A percentile compares a stretch with the other conserved stretches of the same genome.
Evolutionary conservation across 2,888 invertebrate genomes (phyloP).

Genomic region (Thelaira solivaga): DNA sequence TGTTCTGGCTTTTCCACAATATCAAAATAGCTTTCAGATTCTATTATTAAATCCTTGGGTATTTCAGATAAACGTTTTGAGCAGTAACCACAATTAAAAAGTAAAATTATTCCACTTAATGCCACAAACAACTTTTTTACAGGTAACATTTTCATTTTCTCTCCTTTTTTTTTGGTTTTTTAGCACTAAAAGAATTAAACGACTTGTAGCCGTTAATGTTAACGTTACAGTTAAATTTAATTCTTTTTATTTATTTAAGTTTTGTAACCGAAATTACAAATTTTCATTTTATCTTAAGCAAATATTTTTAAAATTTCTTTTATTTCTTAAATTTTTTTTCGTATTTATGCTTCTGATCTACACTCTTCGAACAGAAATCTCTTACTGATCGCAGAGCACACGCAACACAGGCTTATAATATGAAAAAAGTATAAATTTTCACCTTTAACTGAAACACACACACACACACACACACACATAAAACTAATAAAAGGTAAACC

Average conservation of each 20-base stretch:
- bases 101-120: constrained; percentile 12
- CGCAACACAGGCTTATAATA: constrained; percentile 52
- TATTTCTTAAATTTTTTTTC: background rate
- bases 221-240: background rate
- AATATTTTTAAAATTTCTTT: constrained; percentile 28
- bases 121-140: constrained; percentile 12
- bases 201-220: background rate
- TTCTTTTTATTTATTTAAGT: background rate
- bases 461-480: constrained; percentile 26
- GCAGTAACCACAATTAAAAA: constrained; percentile 9
- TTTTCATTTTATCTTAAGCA: constrained; percentile 37
- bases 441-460: constrained; percentile 41
- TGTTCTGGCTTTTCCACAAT: constrained; percentile 65
- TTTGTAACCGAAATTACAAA: constrained; percentile 21
- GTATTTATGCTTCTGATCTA: constrained; percentile 26
- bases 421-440: constrained; percentile 48
- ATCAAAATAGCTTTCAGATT: constrained; percentile 66
- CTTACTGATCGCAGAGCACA: constrained; percentile 57
- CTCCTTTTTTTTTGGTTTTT: too few species aligned
- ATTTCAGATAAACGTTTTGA: constrained; percentile 24
- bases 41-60: constrained; percentile 63
- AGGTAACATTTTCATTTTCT: constrained; percentile 22
- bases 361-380: constrained; percentile 59
- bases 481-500: constrained; percentile 41
- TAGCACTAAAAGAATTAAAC: background rate